Evolutionary conservation across 2,888 invertebrate genomes (phyloP).

Genomic region (Stictocephala bisonia): DNA sequence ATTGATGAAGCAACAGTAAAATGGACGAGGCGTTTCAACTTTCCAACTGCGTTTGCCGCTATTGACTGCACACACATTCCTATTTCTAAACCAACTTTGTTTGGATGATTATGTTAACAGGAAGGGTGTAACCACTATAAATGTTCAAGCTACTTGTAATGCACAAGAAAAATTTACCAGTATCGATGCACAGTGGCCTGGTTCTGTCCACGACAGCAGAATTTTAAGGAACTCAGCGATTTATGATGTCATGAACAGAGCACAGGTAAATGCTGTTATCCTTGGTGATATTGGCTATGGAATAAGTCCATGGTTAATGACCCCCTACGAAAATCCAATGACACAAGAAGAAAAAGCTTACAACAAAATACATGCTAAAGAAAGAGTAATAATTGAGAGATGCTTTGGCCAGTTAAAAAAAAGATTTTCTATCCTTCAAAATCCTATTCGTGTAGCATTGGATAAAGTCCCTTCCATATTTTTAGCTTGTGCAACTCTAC

Average conservation of each 20-base stretch:
- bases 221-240: neutral
- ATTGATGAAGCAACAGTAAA: neutral
- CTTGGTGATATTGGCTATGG: conserved; percentile 9
- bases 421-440: neutral
- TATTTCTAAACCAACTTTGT: too few relatives aligned
- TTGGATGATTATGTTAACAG: neutral
- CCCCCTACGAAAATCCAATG: neutral
- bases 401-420: too few relatives aligned
- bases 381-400: neutral
- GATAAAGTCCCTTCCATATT: neutral
- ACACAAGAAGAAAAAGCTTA: neutral
- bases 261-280: neutral
- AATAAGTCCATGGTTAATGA: neutral
- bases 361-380: neutral
- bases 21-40: neutral
- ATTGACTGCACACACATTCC: too few relatives aligned
- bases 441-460: neutral
- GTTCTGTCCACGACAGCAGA: conserved; percentile 3
- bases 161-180: neutral
- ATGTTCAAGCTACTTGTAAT: neutral
- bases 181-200: neutral
- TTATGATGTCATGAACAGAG: neutral
- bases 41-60: neutral
- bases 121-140: neutral
- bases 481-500: neutral